Conservation (phyloP, 2,113 vertebrate species). For the Mionectes macconnelli region DNA sequence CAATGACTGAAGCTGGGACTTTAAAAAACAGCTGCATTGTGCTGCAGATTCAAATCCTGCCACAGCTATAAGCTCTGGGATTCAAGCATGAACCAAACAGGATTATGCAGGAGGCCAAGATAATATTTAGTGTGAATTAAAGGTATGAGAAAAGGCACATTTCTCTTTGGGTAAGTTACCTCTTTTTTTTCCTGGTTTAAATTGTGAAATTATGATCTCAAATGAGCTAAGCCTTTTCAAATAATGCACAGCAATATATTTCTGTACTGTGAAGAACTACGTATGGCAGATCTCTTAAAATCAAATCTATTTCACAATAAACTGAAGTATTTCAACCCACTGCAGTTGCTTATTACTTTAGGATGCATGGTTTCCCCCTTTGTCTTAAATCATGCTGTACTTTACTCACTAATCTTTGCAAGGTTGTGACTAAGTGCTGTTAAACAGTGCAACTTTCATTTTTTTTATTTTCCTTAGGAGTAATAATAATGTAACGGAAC, state of each 20-base stretch:
- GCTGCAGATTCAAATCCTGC: conserved; percentile 70
- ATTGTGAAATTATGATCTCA: not conserved
- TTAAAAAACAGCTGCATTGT: conserved; percentile 75
- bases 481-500: not conserved
- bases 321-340: not conserved
- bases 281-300: not conserved
- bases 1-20: conserved; percentile 31
- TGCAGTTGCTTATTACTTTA: not conserved
- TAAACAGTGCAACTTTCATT: not conserved
- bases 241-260: not conserved
- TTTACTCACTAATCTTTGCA: not conserved
- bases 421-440: not conserved
- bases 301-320: not conserved
- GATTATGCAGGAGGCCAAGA: conserved; percentile 24
- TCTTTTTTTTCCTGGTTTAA: not conserved
- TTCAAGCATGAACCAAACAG: conserved; percentile 36
- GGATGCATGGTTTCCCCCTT: not conserved
- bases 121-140: not conserved
- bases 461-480: not conserved
- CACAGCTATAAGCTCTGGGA: conserved; percentile 44
- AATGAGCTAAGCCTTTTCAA: not conserved
- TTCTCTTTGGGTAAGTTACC: conserved; percentile 26
- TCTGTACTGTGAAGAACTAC: not conserved
- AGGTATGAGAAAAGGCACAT: not conserved
- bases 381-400: not conserved